Percentiles rank a stretch among this genome's conserved stretches.
phyloP scores from a whole-genome alignment of 2,888 invertebrate genomes.

The Bombyx huttoni region DNA sequence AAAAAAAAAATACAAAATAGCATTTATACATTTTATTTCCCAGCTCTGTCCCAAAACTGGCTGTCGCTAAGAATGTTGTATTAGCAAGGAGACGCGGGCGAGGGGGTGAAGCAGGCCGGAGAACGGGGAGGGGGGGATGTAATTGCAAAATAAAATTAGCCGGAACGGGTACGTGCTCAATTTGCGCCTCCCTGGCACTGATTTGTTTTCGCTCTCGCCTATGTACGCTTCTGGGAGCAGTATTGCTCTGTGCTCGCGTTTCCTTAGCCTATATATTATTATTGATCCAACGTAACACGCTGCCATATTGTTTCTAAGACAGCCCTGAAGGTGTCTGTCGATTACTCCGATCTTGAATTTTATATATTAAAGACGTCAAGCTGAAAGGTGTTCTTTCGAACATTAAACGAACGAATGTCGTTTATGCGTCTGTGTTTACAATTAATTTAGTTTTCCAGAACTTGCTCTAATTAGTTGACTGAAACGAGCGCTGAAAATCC shows the following conservation, averaged over 20 bases:
- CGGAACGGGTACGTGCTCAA: slow-evolving; percentile 72
- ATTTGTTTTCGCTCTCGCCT: slow-evolving; percentile 66
- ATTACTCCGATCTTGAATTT: too few species aligned
- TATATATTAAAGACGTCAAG: too few species aligned
- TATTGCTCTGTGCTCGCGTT: slow-evolving; percentile 37
- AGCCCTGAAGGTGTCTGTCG: not conserved
- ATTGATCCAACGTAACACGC: slow-evolving; percentile 51
- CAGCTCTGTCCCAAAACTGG: slow-evolving; percentile 35
- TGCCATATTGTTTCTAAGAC: slow-evolving; percentile 46
- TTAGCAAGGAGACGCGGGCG: slow-evolving; percentile 34
- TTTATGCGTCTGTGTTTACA: slow-evolving; percentile 20
- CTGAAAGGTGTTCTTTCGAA: not conserved
- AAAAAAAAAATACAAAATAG: not conserved
- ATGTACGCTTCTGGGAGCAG: slow-evolving; percentile 30
- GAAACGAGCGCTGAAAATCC: slow-evolving; percentile 43
- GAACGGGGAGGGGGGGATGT: slow-evolving; percentile 40
- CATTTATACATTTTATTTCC: not conserved
- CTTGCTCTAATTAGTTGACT: slow-evolving; percentile 51
- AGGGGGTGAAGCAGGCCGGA: slow-evolving; percentile 19
- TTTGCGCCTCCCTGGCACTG: slow-evolving; percentile 69
- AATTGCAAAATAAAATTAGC: slow-evolving; percentile 74
- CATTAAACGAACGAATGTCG: slow-evolving; percentile 11
- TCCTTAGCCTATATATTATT: slow-evolving; percentile 69
- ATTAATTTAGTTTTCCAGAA: slow-evolving; percentile 27
- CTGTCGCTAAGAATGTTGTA: slow-evolving; percentile 69